Conservation (phyloP, 2,113 vertebrate genomes). For the Mus musculus region GRCm39 chr11:11154501-11155000, state of each 20-base stretch:
- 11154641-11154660: neutral
- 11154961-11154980: neutral
- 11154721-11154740: neutral
- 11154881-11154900: neutral
- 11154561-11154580: neutral
- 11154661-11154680: neutral
- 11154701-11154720: neutral
- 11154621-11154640: neutral
- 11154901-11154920: neutral
- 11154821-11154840: neutral
- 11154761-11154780: neutral
- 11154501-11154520: neutral
- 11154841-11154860: neutral
- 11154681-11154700: too few relatives aligned
- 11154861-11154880: neutral
- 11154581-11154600: neutral
- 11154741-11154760: neutral
- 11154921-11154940: neutral
- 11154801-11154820: too few relatives aligned
- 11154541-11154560: neutral
- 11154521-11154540: neutral
- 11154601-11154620: neutral
- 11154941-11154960: neutral
- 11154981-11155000: too few relatives aligned
- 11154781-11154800: neutral